Base-by-base conservation (phyloP, 1,140 invertebrate genomes). In the Armadillidium nasatum region DNA sequence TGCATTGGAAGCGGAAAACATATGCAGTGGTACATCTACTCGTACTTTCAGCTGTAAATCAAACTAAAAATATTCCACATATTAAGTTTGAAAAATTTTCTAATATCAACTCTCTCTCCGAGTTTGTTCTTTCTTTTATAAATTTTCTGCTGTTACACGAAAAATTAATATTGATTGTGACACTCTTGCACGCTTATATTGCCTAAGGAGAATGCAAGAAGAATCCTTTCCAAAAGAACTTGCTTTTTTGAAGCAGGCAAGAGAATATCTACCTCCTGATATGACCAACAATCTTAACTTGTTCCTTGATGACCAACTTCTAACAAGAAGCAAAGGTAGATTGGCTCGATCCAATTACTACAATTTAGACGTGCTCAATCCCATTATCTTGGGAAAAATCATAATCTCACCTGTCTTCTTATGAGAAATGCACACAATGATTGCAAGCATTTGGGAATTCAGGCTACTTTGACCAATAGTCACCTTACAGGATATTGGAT, bases 401-500 rank as follows among this genome's bases (percentile, higher is more conserved):
- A 54, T 72, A 7, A 19, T 44, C 11, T 74, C 9, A 72, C 44
- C 0, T 1, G 0, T 54, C 22, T 74, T 43, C 15, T 74, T 4
- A 22, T 74, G 9, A 1, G 11, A 69, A n/a, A 74, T 73, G 45
- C 45, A 19, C 73, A 74, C 22, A 19, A 19, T 46, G 9, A 3
- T 0, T 10, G 19, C 3, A 68, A 33, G 4, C 68, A 74, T 72
- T 13, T 74, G 66, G 73, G 45, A 3, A 46, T 74, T 43, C n/a
- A 44, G 7, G 15, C 54, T 6, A 74, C n/a, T n/a, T n/a, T n/a
- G n/a, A n/a, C n/a, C n/a, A n/a, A n/a, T n/a, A n/a, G n/a, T n/a
- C n/a, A n/a, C 44, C 19, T 19, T 73, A 44, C 9, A 13, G 73
- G 23, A 1, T 68, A 9, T 72, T 74, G 73, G 44, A 11, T 74